Conservation (phyloP, 2,113 vertebrate genomes). For the Ailurus styani region DNA sequence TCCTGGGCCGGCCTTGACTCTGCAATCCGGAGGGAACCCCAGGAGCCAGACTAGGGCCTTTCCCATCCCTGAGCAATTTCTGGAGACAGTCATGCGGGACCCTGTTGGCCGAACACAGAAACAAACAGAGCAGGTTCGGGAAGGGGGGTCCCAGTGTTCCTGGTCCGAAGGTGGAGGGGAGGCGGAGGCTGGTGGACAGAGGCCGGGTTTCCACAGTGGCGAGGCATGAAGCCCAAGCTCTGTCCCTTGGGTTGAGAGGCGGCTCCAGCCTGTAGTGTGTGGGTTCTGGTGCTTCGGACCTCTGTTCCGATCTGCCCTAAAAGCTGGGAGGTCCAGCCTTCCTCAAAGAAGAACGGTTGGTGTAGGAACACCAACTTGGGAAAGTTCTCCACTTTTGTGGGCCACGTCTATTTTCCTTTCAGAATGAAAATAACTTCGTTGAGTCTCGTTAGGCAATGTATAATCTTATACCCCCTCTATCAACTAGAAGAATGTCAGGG, state of each 20-base stretch:
- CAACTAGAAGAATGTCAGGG: not conserved
- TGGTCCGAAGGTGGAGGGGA: not conserved
- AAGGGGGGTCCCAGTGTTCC: not conserved
- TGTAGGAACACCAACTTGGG: not conserved
- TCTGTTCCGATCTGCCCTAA: not conserved
- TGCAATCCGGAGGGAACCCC: not conserved
- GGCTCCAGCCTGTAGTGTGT: not conserved
- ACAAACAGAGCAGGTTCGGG: not conserved
- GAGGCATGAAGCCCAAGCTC: not conserved
- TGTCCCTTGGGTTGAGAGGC: not conserved
- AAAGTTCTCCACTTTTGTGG: not conserved
- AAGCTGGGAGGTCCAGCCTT: not conserved
- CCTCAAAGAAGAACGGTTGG: not conserved
- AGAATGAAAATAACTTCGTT: not conserved
- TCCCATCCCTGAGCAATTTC: not conserved
- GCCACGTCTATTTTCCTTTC: not conserved
- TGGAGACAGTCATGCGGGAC: fast-evolving
- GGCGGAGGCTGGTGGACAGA: not conserved
- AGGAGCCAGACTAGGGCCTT: not conserved
- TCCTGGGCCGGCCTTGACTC: not conserved
- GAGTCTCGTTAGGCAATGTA: not conserved
- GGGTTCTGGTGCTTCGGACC: not conserved
- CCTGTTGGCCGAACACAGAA: not conserved
- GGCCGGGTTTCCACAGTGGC: too few relatives aligned
- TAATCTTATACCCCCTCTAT: not conserved